A percentile compares a stretch with the other conserved stretches of the same genome.
Conservation (phyloP, 2,888 invertebrate species). For the Cryptocephalus primarius region DNA sequence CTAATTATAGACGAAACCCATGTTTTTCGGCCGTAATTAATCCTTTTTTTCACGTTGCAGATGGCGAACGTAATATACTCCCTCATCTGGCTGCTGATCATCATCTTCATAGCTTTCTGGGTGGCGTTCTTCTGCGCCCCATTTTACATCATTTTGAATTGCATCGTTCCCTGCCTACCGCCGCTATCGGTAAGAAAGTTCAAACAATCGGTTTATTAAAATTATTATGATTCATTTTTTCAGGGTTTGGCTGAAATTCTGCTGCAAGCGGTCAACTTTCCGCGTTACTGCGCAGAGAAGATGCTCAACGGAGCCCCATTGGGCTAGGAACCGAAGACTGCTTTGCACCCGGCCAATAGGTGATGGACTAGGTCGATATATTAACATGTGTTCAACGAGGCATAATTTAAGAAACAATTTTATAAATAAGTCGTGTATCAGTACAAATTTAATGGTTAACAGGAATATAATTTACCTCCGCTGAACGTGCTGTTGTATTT, state of each 20-base stretch:
- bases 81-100: constrained; percentile 58
- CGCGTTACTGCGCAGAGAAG: constrained; percentile 57
- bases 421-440: too few species aligned
- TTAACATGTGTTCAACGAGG: too few species aligned
- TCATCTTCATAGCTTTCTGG: constrained; percentile 56
- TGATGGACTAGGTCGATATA: too few species aligned
- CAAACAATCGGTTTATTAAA: too few species aligned
- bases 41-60: constrained; percentile 23
- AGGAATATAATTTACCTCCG: too few species aligned
- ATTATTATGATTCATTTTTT: constrained; percentile 23
- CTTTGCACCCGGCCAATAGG: not conserved
- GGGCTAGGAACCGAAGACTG: constrained; percentile 5
- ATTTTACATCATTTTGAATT: constrained; percentile 55
- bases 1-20: too few species aligned
- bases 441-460: too few species aligned
- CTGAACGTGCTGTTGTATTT: too few species aligned
- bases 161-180: constrained; percentile 58
- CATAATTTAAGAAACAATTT: too few species aligned
- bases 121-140: constrained; percentile 57
- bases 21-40: too few species aligned
- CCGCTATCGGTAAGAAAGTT: constrained; percentile 50
- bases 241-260: constrained; percentile 59
- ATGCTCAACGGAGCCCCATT: constrained; percentile 42
- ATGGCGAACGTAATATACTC: constrained; percentile 59
- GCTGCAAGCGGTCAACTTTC: constrained; percentile 57